Percentiles rank a stretch among this genome's conserved stretches.
phyloP scores from a whole-genome alignment of 2,888 invertebrate species.

The Asteroscopus sphinx region DNA sequence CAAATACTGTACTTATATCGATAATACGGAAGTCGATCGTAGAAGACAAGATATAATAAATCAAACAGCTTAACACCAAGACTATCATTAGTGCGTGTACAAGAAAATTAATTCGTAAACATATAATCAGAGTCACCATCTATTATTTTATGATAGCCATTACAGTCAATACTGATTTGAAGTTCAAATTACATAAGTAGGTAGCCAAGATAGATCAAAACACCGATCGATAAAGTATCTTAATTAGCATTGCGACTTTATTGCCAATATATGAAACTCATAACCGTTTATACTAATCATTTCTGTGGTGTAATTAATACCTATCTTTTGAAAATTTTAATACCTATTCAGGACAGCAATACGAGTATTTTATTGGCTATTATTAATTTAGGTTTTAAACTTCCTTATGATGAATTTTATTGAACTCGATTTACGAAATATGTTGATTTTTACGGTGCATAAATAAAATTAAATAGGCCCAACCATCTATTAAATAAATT shows the following conservation, averaged over 20 bases:
- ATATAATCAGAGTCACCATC: slow-evolving; percentile 40
- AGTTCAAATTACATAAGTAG: slow-evolving; percentile 25
- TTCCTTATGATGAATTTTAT: slow-evolving; percentile 10
- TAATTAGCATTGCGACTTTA: slow-evolving; percentile 27
- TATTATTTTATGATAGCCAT: slow-evolving; percentile 40
- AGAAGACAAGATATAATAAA: slow-evolving; percentile 45
- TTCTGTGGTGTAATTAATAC: slow-evolving; percentile 5
- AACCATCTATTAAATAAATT: too few relatives aligned
- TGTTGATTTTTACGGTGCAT: too few relatives aligned
- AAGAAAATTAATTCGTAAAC: slow-evolving; percentile 42
- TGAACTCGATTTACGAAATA: too few relatives aligned
- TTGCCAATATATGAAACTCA: slow-evolving; percentile 10
- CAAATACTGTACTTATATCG: slow-evolving; percentile 23
- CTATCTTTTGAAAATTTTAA: slow-evolving; percentile 6
- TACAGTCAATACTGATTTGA: slow-evolving; percentile 36
- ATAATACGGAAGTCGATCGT: slow-evolving; percentile 44
- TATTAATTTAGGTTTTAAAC: background rate
- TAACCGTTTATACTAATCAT: slow-evolving; percentile 9
- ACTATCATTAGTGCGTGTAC: slow-evolving; percentile 39
- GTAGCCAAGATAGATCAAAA: slow-evolving; percentile 19
- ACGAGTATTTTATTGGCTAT: slow-evolving; percentile 2
- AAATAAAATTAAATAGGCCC: too few relatives aligned
- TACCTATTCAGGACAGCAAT: background rate
- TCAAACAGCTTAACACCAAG: slow-evolving; percentile 35
- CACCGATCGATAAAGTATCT: slow-evolving; percentile 15